Base-by-base conservation (phyloP, 2,888 invertebrate genomes). In the Neoscelio sp. region DNA sequence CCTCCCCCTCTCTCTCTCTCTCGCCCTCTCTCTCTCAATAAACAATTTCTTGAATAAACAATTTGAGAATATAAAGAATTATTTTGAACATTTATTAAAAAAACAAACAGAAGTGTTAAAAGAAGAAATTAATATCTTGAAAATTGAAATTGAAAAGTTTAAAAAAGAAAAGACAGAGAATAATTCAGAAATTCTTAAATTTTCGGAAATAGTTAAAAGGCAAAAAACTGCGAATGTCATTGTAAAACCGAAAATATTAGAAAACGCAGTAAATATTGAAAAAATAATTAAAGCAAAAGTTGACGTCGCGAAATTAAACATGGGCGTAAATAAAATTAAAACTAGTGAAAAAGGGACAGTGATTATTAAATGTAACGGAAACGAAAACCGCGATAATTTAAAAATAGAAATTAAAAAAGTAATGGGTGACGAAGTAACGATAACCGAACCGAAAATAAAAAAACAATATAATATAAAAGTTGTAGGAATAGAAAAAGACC, bases 261-360 rank as follows among this genome's bases (percentile, higher is more conserved):
- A 58, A 13, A 38, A 2, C n/a, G 10, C 2, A 15, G n/a, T 38
- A 5, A 3, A 56, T 18, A 38, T 56, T 10, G 56, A 56, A 40
- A 56, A 40, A 38, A 12, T 8, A 28, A 17, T 58, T 3, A 58
- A 42, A 28, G 23, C 18, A 28, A 58, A 58, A 42, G 26, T 58
- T 12, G 10, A 58, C 10, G 15, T 58, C 4, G 3, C 12, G 3
- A 13, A 26, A n/a, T 18, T 56, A 10, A 23, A 56, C 7, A 17
- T 56, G 8, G 38, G 56, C 0, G 18, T 38, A n/a, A 56, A 58
- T 5, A 42, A 42, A 12, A 28, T 58, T n/a, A 13, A 26, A 40
- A 58, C 26, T 10, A 42, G n/a, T 26, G 40, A 58, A 28, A 28
- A 42, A 20, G 38, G 56, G 0, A 38, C 38, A 38, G 56, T 56